Conservation (phyloP, 2,113 vertebrate genomes). For the Notechis scutatus region DNA sequence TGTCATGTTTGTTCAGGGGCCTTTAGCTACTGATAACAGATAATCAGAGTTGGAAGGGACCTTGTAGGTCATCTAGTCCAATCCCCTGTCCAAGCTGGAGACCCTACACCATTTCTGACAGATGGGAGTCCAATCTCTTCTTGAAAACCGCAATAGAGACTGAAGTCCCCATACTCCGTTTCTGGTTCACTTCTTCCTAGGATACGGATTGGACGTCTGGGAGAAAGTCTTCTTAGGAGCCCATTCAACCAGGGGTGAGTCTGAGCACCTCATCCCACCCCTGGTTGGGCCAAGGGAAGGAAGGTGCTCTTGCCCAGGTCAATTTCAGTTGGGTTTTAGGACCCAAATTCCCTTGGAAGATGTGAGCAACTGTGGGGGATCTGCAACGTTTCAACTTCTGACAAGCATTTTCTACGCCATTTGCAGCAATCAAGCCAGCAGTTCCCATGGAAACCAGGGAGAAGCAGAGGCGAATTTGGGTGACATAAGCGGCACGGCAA, state of each 20-base stretch:
- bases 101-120: too few species aligned
- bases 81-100: too few species aligned
- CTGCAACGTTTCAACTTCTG: background rate
- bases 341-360: background rate
- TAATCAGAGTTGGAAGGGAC: too few species aligned
- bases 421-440: slow-evolving; percentile 37
- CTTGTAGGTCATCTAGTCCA: too few species aligned
- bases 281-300: background rate
- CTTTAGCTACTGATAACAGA: background rate
- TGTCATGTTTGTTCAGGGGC: background rate
- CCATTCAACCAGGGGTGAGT: background rate
- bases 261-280: background rate
- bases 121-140: too few species aligned
- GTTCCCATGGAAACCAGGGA: slow-evolving; percentile 64
- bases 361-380: background rate
- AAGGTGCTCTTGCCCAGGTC: background rate
- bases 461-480: slow-evolving; percentile 4
- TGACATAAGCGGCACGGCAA: background rate
- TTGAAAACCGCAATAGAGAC: too few species aligned
- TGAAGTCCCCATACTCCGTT: background rate
- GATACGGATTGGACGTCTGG: background rate
- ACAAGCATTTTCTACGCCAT: slow-evolving; percentile 28
- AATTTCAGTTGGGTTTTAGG: background rate
- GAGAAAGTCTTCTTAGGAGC: background rate
- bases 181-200: background rate